Evolutionary conservation across 2,888 invertebrate genomes (phyloP), one percentile per base, ranked within the genome.

Genomic region (Sialis lutaria): DNA sequence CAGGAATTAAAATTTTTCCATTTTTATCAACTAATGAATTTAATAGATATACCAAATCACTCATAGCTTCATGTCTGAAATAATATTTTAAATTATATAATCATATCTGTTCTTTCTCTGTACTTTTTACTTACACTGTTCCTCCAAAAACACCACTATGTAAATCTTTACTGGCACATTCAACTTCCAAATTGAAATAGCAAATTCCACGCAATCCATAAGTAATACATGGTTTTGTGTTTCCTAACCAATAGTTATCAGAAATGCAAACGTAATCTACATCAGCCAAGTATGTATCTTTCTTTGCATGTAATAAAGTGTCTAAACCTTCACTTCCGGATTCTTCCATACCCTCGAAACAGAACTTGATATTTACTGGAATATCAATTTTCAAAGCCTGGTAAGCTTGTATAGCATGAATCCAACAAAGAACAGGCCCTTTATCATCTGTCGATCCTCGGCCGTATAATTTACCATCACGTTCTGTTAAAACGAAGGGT

Each of bases 341-440:
- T 64, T 98, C 97, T 66, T 97, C 97, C 97, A 98, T 98, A 47
- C 92, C 93, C 71, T 98, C 97, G 62, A 97, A 86, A 9, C 90
- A 77, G 65, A 97, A 96, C 75, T 84, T 85, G 6, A 86, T 58
- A 60, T 86, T 86, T 1, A 85, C 77, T 1, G 85, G 85, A 44
- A 84, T 59, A 8, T n/a, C 10, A n/a, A 40, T 73, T 9, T 76
- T 78, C 48, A 82, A 65, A 46, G 77, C 76, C 63, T 91, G 79
- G 63, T 75, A 91, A 2, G 86, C 90, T 67, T 95, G 85, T 50
- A 98, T 76, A 7, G 89, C 89, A 70, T 96, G 88, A 45, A 97
- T 68, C 96, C 97, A 97, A 50, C 88, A 91, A 37, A 98, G 70
- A 6, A 97, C 92, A 47, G 97, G 81, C 49, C 92, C 89, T 66